Conservation (phyloP, 2,797 vertebrate genomes). For the Neosilurus hyrtlii region DNA sequence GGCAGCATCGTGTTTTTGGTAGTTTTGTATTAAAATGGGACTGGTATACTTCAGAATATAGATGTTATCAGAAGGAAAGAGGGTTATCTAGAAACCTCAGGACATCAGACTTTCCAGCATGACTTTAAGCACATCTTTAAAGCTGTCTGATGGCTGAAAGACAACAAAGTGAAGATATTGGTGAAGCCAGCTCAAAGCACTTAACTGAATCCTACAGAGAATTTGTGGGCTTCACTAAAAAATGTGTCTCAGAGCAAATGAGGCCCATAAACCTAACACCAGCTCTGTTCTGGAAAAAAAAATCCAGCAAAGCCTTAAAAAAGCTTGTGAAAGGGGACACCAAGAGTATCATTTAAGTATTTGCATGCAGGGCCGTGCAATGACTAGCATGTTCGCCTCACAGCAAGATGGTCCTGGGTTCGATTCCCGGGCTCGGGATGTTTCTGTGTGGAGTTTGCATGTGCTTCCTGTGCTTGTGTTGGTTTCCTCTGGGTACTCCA, state of each 20-base stretch:
- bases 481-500: too few relatives aligned
- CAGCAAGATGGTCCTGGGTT: too few relatives aligned
- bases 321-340: too few relatives aligned
- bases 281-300: background rate
- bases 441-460: too few relatives aligned
- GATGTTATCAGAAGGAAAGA: background rate
- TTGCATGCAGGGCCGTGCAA: too few relatives aligned
- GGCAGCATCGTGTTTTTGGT: background rate
- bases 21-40: background rate
- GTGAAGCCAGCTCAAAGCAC: background rate
- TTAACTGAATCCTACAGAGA: background rate
- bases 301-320: too few relatives aligned
- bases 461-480: too few relatives aligned
- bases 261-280: background rate
- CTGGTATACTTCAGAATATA: background rate
- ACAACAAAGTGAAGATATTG: background rate
- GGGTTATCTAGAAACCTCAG: background rate
- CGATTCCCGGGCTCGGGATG: too few relatives aligned
- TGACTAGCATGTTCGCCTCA: too few relatives aligned
- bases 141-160: background rate
- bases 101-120: background rate
- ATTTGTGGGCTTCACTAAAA: background rate
- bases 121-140: background rate
- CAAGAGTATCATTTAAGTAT: too few relatives aligned
- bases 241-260: background rate